These are phyloP conservation scores for Blastobasis lacticolella DNA, from an alignment of 2,888 invertebrate species.

Conservation along the genomic window DNA sequence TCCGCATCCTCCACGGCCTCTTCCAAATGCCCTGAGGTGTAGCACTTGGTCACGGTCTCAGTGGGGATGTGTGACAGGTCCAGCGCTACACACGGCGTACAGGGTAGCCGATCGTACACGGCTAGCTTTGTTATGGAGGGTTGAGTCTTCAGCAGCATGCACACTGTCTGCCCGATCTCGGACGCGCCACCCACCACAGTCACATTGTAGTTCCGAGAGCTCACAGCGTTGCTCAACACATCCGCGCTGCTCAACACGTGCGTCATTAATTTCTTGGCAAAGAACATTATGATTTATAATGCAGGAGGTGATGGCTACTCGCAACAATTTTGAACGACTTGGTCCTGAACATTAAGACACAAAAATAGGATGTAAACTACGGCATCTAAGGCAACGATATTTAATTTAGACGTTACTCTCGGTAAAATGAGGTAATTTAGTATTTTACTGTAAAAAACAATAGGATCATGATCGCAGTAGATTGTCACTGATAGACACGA, in stretches of 20 bases:
- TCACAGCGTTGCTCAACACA: neutral
- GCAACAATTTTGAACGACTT: neutral
- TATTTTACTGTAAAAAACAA: no score
- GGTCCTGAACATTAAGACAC: neutral
- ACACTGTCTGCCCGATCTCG: constrained; percentile 68
- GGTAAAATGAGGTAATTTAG: no score
- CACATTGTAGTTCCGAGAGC: constrained; percentile 35
- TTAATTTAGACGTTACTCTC: no score
- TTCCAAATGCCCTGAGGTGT: constrained; percentile 36
- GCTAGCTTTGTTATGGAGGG: constrained; percentile 73
- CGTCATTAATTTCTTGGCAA: neutral
- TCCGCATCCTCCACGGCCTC: constrained; percentile 69
- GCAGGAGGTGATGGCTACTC: neutral
- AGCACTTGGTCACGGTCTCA: constrained; percentile 37
- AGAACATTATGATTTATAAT: neutral
- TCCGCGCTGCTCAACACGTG: neutral
- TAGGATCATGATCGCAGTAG: no score
- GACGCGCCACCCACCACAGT: constrained; percentile 57
- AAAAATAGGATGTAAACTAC: no score
- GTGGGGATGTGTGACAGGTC: constrained; percentile 65
- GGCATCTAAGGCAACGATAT: no score
- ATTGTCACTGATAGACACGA: no score
- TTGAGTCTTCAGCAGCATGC: constrained; percentile 74
- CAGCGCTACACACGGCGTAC: constrained; percentile 49
- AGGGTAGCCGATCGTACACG: constrained; percentile 65